phyloP scores from a whole-genome alignment of 2,888 invertebrate species.

The Epirrhoe tristata region DNA sequence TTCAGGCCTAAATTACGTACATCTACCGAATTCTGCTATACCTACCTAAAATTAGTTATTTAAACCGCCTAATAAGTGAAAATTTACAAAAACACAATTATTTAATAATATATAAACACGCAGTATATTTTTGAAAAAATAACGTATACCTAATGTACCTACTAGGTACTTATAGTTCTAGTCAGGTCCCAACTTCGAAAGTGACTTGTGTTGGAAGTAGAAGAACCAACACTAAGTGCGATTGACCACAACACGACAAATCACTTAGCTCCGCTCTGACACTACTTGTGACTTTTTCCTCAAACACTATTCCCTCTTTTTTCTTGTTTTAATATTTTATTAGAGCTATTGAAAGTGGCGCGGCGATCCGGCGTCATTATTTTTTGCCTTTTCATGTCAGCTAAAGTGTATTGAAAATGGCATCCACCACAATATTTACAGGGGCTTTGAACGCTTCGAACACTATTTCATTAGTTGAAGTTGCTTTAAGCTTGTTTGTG shows the following conservation, averaged over 20 bases:
- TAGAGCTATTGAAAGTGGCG: slow-evolving; percentile 46
- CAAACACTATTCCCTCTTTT: slow-evolving; percentile 47
- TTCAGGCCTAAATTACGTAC: no score
- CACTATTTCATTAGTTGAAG: slow-evolving; percentile 8
- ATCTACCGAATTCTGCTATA: no score
- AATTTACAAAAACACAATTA: no score
- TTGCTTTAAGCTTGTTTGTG: slow-evolving; percentile 2
- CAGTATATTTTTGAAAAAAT: not conserved
- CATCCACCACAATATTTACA: slow-evolving; percentile 20
- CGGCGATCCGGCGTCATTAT: slow-evolving; percentile 28
- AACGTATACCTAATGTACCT: not conserved
- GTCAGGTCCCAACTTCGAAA: slow-evolving; percentile 54
- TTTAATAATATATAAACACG: no score
- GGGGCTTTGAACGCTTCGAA: slow-evolving; percentile 6
- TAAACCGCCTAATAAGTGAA: no score
- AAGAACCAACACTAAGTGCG: slow-evolving; percentile 68
- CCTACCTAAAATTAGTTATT: no score
- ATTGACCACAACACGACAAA: slow-evolving; percentile 80
- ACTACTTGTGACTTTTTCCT: slow-evolving; percentile 61
- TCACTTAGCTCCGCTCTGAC: slow-evolving; percentile 73
- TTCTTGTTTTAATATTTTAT: slow-evolving; percentile 51
- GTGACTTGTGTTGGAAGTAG: slow-evolving; percentile 58
- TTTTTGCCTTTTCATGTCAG: slow-evolving; percentile 34
- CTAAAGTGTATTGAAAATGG: slow-evolving; percentile 40
- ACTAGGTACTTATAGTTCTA: slow-evolving; percentile 7